These are phyloP conservation scores for Tetragonula carbonaria DNA, from an alignment of 2,888 invertebrate genomes.

Conservation along the genomic window DNA sequence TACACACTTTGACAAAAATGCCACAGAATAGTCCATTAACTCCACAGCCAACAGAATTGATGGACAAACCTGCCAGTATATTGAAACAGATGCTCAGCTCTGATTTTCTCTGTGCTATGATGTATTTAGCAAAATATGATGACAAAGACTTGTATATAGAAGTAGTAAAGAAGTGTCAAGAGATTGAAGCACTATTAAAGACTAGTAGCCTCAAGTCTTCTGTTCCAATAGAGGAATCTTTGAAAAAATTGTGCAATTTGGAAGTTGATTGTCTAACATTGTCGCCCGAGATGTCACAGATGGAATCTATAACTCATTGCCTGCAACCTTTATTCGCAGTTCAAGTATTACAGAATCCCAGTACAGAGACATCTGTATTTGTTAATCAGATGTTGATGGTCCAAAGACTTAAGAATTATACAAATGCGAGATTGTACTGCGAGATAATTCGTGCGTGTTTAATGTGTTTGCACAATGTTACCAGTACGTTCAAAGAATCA, in stretches of 20 bases:
- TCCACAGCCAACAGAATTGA: conserved; percentile 86
- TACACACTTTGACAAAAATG: conserved; percentile 83
- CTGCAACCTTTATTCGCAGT: conserved; percentile 93
- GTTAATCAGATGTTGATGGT: conserved; percentile 93
- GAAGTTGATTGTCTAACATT: conserved; percentile 87
- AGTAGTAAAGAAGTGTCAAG: conserved; percentile 91
- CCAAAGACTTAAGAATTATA: conserved; percentile 92
- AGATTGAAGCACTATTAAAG: conserved; percentile 88
- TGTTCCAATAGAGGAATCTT: conserved; percentile 86
- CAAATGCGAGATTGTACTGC: conserved; percentile 92
- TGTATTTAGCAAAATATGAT: conserved; percentile 92
- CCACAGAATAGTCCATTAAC: conserved; percentile 76
- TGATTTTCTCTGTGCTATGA: conserved; percentile 92
- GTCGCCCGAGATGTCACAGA: conserved; percentile 84
- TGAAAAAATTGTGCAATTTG: conserved; percentile 87
- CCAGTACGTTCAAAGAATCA: conserved; percentile 93
- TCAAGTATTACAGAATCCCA: conserved; percentile 93
- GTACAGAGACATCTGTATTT: conserved; percentile 91
- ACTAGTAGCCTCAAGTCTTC: conserved; percentile 86
- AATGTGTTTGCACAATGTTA: conserved; percentile 94
- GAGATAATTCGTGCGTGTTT: conserved; percentile 96
- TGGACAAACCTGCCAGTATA: conserved; percentile 89
- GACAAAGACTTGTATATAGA: conserved; percentile 88
- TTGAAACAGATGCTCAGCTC: conserved; percentile 89
- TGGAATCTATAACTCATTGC: conserved; percentile 89